Evolutionary conservation across 2,797 vertebrate genomes (phyloP).

Genomic region (Oreochromis grahami): DNA sequence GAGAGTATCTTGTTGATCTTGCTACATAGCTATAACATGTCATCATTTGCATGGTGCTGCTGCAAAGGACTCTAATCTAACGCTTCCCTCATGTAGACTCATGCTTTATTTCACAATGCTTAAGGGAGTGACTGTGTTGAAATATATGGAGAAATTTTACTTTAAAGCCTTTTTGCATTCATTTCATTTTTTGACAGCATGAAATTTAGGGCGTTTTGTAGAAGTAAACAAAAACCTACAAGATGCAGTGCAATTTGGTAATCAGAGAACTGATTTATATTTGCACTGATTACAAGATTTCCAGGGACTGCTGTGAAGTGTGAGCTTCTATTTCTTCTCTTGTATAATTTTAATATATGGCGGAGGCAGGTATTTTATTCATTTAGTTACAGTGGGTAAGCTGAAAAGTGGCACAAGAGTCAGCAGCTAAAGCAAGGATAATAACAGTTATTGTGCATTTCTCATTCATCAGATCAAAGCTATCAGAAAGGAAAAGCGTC

Average conservation of each 20-base stretch:
- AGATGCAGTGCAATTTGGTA: not conserved
- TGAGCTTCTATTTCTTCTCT: not conserved
- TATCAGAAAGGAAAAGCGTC: not conserved
- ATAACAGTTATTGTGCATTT: not conserved
- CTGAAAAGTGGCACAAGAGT: not conserved
- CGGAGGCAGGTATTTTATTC: not conserved
- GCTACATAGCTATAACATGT: not conserved
- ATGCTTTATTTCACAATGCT: not conserved
- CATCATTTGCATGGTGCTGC: not conserved
- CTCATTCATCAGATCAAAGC: conserved; percentile 14
- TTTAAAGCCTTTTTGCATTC: not conserved
- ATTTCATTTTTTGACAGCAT: not conserved
- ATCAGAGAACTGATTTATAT: not conserved
- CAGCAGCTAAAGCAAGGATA: not conserved
- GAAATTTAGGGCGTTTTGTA: not conserved
- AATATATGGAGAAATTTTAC: not conserved
- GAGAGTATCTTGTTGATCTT: not conserved
- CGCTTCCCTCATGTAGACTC: conserved; percentile 12
- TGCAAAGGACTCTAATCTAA: not conserved
- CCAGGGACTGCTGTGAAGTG: not conserved
- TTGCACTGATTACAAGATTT: not conserved
- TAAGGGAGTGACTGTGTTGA: not conserved
- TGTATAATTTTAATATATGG: not conserved
- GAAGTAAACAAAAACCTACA: not conserved
- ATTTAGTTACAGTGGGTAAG: not conserved